Evolutionary conservation across 2,888 invertebrate genomes (phyloP).

Genomic region (Julus scandinavius): DNA sequence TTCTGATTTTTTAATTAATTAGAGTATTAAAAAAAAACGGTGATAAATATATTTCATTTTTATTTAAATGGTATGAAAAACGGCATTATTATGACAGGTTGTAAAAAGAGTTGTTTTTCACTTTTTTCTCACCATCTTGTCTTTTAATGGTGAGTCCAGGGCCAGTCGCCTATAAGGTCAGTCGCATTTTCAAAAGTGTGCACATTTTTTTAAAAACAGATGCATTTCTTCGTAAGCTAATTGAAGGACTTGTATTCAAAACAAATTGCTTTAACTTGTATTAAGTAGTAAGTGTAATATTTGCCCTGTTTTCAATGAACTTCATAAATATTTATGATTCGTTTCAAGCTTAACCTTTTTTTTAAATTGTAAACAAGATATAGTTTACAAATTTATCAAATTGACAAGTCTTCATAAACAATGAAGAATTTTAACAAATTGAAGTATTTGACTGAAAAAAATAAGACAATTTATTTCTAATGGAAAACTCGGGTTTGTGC

Average conservation of each 20-base stretch:
- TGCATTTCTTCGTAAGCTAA: not conserved
- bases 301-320: not conserved
- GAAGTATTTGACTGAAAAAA: not conserved
- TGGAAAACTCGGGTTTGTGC: too few species aligned
- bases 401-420: not conserved
- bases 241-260: constrained; percentile 23
- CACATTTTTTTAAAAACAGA: not conserved
- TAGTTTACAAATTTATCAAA: not conserved
- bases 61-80: not conserved
- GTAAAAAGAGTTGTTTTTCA: constrained; percentile 18
- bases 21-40: not conserved
- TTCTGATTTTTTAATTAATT: not conserved
- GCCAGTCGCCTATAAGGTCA: constrained; percentile 1
- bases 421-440: not conserved
- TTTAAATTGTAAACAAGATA: not conserved
- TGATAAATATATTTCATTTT: not conserved
- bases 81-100: not conserved
- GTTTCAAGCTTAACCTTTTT: not conserved
- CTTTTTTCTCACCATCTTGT: not conserved
- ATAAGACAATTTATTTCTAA: not conserved
- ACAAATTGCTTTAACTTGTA: not conserved
- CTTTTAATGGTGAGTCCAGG: not conserved
- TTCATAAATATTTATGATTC: constrained; percentile 5
- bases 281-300: not conserved
- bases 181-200: not conserved